These are phyloP conservation scores for Lepilemur septentrionalis DNA, from an alignment of 2,797 vertebrate species.

Conservation along the genomic window DNA sequence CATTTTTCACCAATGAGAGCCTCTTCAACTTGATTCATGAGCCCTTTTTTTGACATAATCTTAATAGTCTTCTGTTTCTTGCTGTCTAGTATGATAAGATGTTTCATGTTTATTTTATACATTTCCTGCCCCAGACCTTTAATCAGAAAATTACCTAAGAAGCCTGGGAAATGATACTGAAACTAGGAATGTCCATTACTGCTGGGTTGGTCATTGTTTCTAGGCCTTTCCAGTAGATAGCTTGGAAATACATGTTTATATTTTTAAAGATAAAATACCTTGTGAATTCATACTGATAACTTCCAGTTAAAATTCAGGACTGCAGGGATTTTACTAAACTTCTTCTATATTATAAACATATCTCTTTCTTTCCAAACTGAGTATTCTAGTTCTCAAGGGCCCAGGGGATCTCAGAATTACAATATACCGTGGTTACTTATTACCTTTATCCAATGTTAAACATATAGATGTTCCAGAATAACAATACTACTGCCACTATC, in stretches of 20 bases:
- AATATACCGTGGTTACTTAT: background rate
- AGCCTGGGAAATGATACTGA: background rate
- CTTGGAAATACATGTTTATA: background rate
- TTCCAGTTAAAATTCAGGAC: constrained; percentile 1
- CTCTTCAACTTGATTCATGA: background rate
- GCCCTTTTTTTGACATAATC: background rate
- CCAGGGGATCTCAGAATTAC: background rate
- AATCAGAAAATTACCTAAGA: background rate
- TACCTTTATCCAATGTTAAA: background rate
- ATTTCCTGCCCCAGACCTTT: background rate
- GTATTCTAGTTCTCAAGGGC: background rate
- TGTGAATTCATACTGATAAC: background rate
- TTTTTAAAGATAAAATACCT: background rate
- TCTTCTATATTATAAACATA: background rate
- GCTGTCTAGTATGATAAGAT: background rate
- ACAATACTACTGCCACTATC: background rate
- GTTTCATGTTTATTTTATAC: background rate
- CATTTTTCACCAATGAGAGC: background rate
- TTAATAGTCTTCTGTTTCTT: constrained; percentile 11
- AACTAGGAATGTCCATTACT: background rate
- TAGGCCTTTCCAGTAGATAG: background rate
- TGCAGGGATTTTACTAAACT: background rate
- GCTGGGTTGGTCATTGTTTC: background rate
- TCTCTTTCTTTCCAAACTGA: background rate
- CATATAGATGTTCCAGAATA: background rate